Evolutionary conservation across 2,797 vertebrate species (phyloP), one percentile per base, ranked within the genome.

Genomic region (Microctenopoma lineatum): DNA sequence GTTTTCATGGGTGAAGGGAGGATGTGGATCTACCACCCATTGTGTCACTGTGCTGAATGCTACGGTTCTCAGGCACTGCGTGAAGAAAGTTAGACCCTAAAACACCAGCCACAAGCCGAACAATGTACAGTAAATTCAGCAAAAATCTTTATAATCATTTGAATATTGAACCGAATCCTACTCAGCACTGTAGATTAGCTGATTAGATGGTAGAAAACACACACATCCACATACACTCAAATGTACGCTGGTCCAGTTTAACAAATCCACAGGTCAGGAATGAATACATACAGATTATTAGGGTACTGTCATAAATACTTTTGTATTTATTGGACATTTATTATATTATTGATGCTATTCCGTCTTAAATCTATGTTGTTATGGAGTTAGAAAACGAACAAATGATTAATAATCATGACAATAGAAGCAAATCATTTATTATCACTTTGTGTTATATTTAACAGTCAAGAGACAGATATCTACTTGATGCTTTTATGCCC

Each of bases 21-120:
- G 84, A 92, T 91, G 89, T 86, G 73, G 76, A 83, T 78, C 85
- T 86, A 83, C 90, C 91, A 90, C 91, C 92, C 85, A 91, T 89
- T 86, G 90, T 85, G 92, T 81, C 32, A 65, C 77, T 77, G 73
- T 92, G 91, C 89, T 92, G 90, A 92, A 89, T 81, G 77, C 70
- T 73, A 75, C 7, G 41, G 67, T 87, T 88, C 80, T 88, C 69
- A 70, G 66, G 68, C 71, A 68, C 38, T 66, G 70, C 75, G 71
- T 62, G 74, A 81, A 64, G 62, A 86, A 71, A 87, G 68, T 69
- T 59, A 65, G 65, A 70, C 48, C 51, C 41, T 82, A 81, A 84
- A 79, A 62, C 68, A 70, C 38, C 71, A 32, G 64, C 56, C 77
- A 47, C 74, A 85, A 21, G 73, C 66, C 74, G 75, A 73, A 80